These are phyloP conservation scores for Rallus limicola DNA, from an alignment of 2,113 vertebrate genomes.

Conservation along the genomic window DNA sequence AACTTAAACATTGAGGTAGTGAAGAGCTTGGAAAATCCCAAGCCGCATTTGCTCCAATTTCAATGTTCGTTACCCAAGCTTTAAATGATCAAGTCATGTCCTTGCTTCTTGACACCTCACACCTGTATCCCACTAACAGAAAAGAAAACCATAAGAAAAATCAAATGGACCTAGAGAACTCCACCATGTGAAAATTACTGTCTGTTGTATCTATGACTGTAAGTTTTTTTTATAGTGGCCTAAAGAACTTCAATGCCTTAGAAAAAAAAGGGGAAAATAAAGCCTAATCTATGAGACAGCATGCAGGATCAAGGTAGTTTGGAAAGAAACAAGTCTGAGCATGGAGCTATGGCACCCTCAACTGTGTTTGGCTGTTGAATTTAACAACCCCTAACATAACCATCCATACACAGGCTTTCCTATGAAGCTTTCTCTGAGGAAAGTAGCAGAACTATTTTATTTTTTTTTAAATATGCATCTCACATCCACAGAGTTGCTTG, in stretches of 20 bases:
- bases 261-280: neutral
- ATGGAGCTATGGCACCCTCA: neutral
- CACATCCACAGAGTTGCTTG: neutral
- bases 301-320: neutral
- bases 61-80: neutral
- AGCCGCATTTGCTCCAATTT: neutral
- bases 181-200: neutral
- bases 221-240: neutral
- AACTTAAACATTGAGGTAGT: neutral
- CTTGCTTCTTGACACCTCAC: neutral
- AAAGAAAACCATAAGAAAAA: neutral
- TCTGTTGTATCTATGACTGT: neutral
- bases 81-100: neutral
- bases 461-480: fast-evolving
- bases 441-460: neutral
- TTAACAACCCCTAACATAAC: neutral
- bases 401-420: neutral
- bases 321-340: neutral
- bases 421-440: neutral
- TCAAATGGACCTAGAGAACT: neutral
- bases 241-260: neutral
- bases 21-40: conserved; percentile 7
- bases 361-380: neutral
- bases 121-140: neutral
- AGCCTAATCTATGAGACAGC: neutral